A percentile compares a stretch with the other conserved stretches of the same genome.
Conservation (phyloP, 2,888 invertebrate genomes). For the Drosophila subsilvestris region DNA sequence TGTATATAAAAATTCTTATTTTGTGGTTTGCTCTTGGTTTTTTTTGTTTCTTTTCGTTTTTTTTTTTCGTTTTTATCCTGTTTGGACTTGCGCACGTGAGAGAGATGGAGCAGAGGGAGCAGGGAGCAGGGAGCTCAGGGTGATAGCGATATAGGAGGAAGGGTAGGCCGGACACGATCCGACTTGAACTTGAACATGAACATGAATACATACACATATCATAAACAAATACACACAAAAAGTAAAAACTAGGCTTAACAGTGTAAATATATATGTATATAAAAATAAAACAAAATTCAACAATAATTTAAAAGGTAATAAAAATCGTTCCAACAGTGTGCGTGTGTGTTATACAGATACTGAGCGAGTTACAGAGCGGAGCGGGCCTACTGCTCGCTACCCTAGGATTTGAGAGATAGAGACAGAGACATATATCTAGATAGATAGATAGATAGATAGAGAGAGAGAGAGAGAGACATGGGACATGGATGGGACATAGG, state of each 20-base stretch:
- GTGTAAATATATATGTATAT: slow-evolving; percentile 52
- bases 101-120: slow-evolving; percentile 6
- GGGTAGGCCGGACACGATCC: slow-evolving; percentile 8
- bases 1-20: slow-evolving; percentile 30
- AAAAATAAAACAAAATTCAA: slow-evolving; percentile 77
- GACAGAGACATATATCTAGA: slow-evolving; percentile 31
- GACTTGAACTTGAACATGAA: slow-evolving; percentile 10
- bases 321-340: slow-evolving; percentile 56
- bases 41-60: slow-evolving; percentile 2
- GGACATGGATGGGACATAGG: slow-evolving; percentile 20
- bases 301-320: slow-evolving; percentile 79
- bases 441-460: slow-evolving; percentile 30
- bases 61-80: slow-evolving; percentile 11
- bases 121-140: slow-evolving; percentile 3
- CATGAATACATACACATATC: slow-evolving; percentile 39
- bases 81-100: slow-evolving; percentile 36
- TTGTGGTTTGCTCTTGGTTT: slow-evolving; percentile 30
- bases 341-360: slow-evolving; percentile 30
- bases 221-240: slow-evolving; percentile 43
- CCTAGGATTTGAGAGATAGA: slow-evolving; percentile 40
- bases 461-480: slow-evolving; percentile 18
- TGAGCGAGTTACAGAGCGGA: slow-evolving; percentile 25
- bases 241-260: slow-evolving; percentile 53
- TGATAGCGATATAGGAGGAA: neutral
- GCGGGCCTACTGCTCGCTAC: neutral